Evolutionary conservation across 2,888 invertebrate species (phyloP).

Genomic region (Pheosia gnoma): DNA sequence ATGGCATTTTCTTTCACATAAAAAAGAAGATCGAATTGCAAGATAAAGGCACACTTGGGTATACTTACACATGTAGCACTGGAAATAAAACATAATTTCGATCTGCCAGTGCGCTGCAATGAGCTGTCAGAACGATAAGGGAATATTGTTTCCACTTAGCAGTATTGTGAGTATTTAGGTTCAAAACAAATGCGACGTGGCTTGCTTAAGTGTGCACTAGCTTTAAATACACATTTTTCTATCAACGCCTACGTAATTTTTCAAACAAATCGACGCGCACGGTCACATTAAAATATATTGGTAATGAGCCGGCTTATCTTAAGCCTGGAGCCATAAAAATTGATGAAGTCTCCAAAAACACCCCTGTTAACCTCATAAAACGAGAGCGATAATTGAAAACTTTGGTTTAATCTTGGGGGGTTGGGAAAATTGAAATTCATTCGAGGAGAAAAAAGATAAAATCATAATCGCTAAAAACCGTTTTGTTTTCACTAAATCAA

Average conservation of each 20-base stretch:
- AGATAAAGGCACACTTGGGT: too few relatives aligned
- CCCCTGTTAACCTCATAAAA: background rate
- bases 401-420: conserved; percentile 2
- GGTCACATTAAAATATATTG: conserved; percentile 2
- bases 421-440: background rate
- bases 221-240: background rate
- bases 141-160: too few relatives aligned
- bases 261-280: background rate
- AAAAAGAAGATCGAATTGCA: too few relatives aligned
- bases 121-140: too few relatives aligned
- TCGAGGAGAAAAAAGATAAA: background rate
- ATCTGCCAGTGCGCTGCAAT: too few relatives aligned
- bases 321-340: conserved; percentile 3
- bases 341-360: conserved; percentile 6
- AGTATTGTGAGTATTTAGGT: too few relatives aligned
- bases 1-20: too few relatives aligned
- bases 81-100: too few relatives aligned
- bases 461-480: background rate
- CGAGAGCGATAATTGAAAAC: conserved; percentile 5
- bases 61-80: too few relatives aligned
- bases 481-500: background rate
- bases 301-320: conserved; percentile 5
- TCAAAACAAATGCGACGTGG: too few relatives aligned
- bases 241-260: background rate
- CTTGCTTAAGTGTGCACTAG: too few relatives aligned